Evolutionary conservation across 2,888 invertebrate species (phyloP).

Genomic region (Dasysyrphus tricinctus): DNA sequence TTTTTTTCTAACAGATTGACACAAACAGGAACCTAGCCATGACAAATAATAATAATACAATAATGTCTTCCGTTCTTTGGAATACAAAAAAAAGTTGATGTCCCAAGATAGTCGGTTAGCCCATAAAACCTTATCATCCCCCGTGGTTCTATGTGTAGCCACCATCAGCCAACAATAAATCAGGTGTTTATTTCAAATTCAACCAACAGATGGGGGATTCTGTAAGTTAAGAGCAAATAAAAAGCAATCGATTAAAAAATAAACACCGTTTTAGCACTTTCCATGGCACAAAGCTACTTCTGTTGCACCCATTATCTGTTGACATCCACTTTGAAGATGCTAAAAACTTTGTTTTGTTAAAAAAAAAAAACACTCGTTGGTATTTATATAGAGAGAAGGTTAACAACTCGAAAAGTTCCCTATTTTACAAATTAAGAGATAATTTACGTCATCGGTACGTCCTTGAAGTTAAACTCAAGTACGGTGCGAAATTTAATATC

Average conservation of each 20-base stretch:
- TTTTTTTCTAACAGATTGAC: neutral
- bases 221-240: neutral
- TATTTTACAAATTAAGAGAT: constrained; percentile 1
- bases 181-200: constrained; percentile 12
- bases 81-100: neutral
- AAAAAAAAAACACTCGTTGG: neutral
- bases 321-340: neutral
- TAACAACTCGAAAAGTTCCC: neutral
- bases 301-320: constrained; percentile 7
- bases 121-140: constrained; percentile 7
- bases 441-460: neutral
- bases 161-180: constrained; percentile 13
- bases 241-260: neutral
- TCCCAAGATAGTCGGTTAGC: constrained; percentile 2
- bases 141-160: neutral
- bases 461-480: constrained; percentile 7
- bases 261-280: neutral
- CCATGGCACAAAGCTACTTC: neutral
- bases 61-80: neutral
- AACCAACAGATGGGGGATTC: neutral
- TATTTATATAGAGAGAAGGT: neutral
- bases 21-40: neutral
- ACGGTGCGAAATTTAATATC: neutral
- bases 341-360: neutral
- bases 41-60: constrained; percentile 6